Evolutionary conservation across 2,797 vertebrate species (phyloP).

Genomic region (Coranthus polyacanthus): DNA sequence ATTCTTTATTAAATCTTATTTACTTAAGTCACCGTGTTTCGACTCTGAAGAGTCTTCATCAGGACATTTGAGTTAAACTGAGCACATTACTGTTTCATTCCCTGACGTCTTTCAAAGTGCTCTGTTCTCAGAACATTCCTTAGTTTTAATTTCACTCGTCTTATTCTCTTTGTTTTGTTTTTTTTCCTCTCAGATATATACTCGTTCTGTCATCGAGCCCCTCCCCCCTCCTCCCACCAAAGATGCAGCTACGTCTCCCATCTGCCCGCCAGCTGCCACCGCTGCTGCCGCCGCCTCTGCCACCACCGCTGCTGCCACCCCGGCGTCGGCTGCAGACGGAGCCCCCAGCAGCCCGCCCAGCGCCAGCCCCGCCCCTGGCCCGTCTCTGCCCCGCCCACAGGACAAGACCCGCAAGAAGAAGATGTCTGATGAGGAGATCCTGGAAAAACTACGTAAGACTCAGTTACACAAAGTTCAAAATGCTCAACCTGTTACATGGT

Average conservation of each 20-base stretch:
- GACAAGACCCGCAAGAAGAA: conserved; percentile 97
- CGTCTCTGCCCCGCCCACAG: conserved; percentile 80
- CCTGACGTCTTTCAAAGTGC: too few species aligned
- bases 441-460: conserved; percentile 95
- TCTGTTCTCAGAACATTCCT: too few species aligned
- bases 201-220: conserved; percentile 94
- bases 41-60: too few species aligned
- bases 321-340: conserved; percentile 71
- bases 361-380: conserved; percentile 73
- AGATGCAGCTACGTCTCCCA: conserved; percentile 91
- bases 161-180: background rate
- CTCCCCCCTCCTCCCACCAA: conserved; percentile 89
- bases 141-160: background rate
- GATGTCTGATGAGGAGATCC: conserved; percentile 97
- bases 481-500: too few species aligned
- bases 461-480: too few species aligned
- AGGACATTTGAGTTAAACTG: too few species aligned
- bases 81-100: too few species aligned
- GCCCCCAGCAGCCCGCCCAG: conserved; percentile 81
- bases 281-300: conserved; percentile 59
- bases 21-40: too few species aligned
- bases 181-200: conserved; percentile 94
- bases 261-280: conserved; percentile 83
- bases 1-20: too few species aligned
- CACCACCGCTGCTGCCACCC: conserved; percentile 43